phyloP scores from a whole-genome alignment of 1,140 invertebrate genomes.

The Ceratina calcarata region DNA sequence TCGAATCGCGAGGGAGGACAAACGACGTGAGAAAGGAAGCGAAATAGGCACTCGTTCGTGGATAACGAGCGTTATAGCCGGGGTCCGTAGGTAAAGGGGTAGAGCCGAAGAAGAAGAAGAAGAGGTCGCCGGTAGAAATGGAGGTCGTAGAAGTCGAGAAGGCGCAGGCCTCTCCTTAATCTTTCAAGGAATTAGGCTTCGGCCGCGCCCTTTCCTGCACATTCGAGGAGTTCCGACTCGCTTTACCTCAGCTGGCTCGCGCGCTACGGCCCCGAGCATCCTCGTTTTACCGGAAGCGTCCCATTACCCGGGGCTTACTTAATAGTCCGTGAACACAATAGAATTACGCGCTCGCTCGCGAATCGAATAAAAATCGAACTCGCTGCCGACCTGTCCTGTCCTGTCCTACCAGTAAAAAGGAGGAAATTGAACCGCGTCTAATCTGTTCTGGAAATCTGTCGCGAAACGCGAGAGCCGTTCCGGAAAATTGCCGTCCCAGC shows the following conservation, averaged over 20 bases:
- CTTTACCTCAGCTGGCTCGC: conserved; percentile 17
- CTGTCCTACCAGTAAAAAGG: conserved; percentile 23
- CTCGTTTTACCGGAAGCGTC: conserved; percentile 75
- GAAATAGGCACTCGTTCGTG: conserved; percentile 48
- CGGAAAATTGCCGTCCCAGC: conserved; percentile 56
- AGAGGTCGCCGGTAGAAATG: conserved; percentile 60
- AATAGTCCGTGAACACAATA: conserved; percentile 82
- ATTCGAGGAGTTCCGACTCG: conserved; percentile 74
- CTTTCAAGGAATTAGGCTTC: conserved; percentile 77
- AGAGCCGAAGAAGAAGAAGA: conserved; percentile 45
- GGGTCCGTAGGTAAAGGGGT: conserved; percentile 28
- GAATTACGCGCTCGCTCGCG: conserved; percentile 75
- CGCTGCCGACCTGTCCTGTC: not conserved
- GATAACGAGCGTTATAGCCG: conserved; percentile 47
- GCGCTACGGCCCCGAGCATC: conserved; percentile 46
- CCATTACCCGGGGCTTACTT: conserved; percentile 77
- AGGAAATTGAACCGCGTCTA: conserved; percentile 70
- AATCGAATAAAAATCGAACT: conserved; percentile 77
- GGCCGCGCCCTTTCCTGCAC: conserved; percentile 79
- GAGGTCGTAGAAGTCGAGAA: conserved; percentile 64
- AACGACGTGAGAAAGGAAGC: conserved; percentile 74
- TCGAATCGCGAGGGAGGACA: conserved; percentile 52
- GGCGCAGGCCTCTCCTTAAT: conserved; percentile 74
- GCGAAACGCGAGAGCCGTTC: conserved; percentile 54
- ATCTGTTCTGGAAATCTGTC: conserved; percentile 70